phyloP scores from a whole-genome alignment of 2,888 invertebrate species.

The Liposcelis brunnea region DNA sequence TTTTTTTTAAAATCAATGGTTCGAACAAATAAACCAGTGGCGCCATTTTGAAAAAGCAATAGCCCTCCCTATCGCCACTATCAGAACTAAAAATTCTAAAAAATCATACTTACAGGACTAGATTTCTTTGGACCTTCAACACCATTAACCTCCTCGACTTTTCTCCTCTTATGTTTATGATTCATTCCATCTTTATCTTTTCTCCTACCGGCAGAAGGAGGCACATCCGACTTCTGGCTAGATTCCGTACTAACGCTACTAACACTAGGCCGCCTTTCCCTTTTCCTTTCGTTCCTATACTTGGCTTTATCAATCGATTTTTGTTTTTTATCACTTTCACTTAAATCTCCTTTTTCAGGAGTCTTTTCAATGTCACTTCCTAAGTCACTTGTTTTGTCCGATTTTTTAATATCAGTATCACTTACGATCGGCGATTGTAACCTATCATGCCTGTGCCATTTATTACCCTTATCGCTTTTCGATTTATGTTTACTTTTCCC shows the following conservation, averaged over 20 bases:
- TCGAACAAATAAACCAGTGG: no score
- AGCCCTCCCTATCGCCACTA: no score
- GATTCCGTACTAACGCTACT: conserved; percentile 23
- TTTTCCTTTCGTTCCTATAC: background rate
- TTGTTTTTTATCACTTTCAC: conserved; percentile 1
- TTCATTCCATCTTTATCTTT: conserved; percentile 11
- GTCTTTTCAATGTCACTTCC: background rate
- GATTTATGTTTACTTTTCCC: conserved; percentile 1
- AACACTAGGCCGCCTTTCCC: background rate
- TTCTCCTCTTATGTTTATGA: conserved; percentile 14
- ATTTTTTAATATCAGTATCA: background rate
- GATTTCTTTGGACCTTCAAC: conserved; percentile 18
- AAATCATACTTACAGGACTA: conserved; percentile 21
- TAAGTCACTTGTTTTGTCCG: background rate
- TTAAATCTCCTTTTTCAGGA: background rate
- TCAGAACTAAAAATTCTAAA: no score
- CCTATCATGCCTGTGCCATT: background rate
- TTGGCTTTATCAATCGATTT: background rate
- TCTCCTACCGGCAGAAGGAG: background rate
- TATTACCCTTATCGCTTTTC: background rate
- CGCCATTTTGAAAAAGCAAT: no score
- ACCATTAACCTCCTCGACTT: conserved; percentile 14
- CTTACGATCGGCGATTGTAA: no score
- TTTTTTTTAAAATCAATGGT: no score
- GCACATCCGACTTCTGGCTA: conserved; percentile 27